Evolutionary conservation across 2,888 invertebrate species (phyloP), one percentile per base, ranked within the genome.

Genomic region (Lypha dubia): DNA sequence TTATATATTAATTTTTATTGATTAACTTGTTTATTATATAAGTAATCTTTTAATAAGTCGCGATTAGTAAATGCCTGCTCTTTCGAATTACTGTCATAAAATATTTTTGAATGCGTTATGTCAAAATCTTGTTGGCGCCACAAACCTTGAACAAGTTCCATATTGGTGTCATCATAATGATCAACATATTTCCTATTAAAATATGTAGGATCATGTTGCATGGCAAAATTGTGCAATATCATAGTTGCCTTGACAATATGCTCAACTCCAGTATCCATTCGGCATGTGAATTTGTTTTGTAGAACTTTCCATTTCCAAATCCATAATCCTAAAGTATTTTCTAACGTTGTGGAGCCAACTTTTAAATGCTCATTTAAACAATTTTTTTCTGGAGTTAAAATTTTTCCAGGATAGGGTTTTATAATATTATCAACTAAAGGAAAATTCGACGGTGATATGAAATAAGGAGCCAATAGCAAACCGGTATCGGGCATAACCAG

Each of bases 11-110:
- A 22, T 41, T 68, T 60, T 81, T 75, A 75, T 84, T 84, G 67
- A 76, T 84, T 75, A 41, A 49, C 49, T 58, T 81, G 67, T 74
- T 73, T 77, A 62, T 46, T 70, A 77, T 84, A 84, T 68, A 84
- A 81, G 60, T 70, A 84, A 58, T 84, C 84, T 81, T 81, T 84
- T 63, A 84, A 84, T 81, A 81, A 73, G 77, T 84, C 81, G 49
- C 84, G 60, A 20, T 81, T 74, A 62, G 56, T 11, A 74, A 81
- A 84, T 24, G 76, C 80, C 63, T 84, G 22, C 8, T 81, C 67
- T 63, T 22, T 58, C 24, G 84, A 60, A 51, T 53, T 84, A 46
- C 22, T 68, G 6, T 77, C 67, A 62, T 38, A 71, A 49, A 20
- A 74, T 44, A 81, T 32, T 68, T 84, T 84, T 28, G 84, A 84